These are phyloP conservation scores for Acleris cristana DNA, from an alignment of 2,888 invertebrate genomes.

Conservation along the genomic window DNA sequence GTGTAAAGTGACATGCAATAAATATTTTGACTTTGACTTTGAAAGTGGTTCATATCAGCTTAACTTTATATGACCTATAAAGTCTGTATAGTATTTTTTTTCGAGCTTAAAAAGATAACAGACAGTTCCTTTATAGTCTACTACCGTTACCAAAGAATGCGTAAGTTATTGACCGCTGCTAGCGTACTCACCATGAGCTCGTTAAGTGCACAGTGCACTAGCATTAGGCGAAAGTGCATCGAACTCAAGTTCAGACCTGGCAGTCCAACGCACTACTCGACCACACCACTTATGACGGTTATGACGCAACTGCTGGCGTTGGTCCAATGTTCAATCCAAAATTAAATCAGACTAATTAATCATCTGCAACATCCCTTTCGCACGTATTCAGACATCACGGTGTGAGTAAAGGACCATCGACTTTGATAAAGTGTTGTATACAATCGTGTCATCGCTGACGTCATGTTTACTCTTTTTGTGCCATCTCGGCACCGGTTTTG, in stretches of 20 bases:
- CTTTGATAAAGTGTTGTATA: no score
- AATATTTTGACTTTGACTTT: no score
- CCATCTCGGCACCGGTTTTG: constrained; percentile 16
- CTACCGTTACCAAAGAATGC: background rate
- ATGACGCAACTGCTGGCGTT: constrained; percentile 21
- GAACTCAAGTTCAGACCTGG: constrained; percentile 47
- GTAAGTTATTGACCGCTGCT: constrained; percentile 17
- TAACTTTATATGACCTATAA: no score
- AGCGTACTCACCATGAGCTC: background rate
- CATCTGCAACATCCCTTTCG: background rate
- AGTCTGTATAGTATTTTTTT: no score
- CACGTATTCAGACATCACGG: background rate
- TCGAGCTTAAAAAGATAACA: no score
- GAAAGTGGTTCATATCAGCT: no score
- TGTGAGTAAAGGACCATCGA: no score
- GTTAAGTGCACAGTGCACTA: constrained; percentile 18
- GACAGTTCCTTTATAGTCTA: background rate
- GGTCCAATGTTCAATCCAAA: background rate
- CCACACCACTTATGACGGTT: constrained; percentile 14
- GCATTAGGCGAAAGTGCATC: constrained; percentile 34
- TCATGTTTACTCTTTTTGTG: constrained; percentile 28
- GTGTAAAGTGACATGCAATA: no score
- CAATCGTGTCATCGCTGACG: background rate
- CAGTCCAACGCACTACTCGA: constrained; percentile 7
- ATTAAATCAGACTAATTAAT: background rate